Conservation (phyloP, 2,113 vertebrate species). For the Verasper variegatus region DNA sequence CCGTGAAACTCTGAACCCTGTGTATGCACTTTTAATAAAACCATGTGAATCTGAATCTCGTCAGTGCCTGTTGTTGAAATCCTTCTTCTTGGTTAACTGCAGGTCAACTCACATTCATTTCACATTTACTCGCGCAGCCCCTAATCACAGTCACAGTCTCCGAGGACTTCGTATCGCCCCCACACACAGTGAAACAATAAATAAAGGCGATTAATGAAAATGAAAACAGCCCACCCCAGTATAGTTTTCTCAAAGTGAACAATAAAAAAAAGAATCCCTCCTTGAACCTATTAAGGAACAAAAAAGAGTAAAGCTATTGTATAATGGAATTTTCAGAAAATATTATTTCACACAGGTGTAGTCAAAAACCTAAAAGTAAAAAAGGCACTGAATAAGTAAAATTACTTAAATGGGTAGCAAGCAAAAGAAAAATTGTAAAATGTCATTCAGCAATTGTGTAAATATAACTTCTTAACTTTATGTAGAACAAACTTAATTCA, state of each 20-base stretch:
- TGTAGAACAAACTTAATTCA: no score
- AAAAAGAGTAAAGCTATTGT: neutral
- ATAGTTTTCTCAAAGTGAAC: constrained; percentile 22
- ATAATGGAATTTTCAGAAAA: neutral
- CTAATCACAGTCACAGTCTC: constrained; percentile 49
- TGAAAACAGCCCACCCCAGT: constrained; percentile 19
- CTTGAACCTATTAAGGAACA: neutral
- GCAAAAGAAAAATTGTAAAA: no score
- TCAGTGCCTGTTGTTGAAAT: constrained; percentile 28
- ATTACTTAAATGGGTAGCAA: no score
- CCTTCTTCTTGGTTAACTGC: constrained; percentile 47
- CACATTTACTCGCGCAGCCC: constrained; percentile 33
- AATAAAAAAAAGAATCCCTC: neutral
- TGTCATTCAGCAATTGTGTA: no score
- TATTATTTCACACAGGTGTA: neutral
- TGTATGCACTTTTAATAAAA: constrained; percentile 30
- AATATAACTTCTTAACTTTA: no score
- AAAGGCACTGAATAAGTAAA: no score
- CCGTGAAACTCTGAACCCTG: neutral
- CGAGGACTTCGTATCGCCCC: constrained; percentile 32
- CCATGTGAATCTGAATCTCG: constrained; percentile 29
- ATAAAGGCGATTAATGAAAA: constrained; percentile 51
- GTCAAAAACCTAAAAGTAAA: no score
- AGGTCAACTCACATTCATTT: constrained; percentile 41
- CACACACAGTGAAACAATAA: constrained; percentile 41